Percentiles rank a stretch among this genome's conserved stretches.
Conservation (phyloP, 2,113 vertebrate species). For the Montifringilla adamsi region DNA sequence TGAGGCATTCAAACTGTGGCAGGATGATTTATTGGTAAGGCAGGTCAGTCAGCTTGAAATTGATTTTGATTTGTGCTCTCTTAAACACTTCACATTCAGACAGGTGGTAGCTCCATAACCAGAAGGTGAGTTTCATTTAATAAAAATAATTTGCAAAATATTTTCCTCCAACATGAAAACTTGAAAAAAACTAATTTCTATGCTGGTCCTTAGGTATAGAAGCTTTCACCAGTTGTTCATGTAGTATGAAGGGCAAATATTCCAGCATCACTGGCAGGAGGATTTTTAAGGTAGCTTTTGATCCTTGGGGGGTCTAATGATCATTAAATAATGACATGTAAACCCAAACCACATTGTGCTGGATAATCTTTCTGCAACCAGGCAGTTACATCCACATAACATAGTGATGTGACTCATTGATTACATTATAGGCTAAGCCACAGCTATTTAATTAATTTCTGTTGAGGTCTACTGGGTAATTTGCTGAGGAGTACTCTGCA, state of each 20-base stretch:
- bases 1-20: slow-evolving; percentile 52
- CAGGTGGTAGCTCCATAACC: slow-evolving; percentile 62
- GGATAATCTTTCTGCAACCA: neutral
- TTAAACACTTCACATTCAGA: neutral
- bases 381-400: neutral
- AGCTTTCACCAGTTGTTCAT: slow-evolving; percentile 8
- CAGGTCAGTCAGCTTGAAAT: slow-evolving; percentile 70
- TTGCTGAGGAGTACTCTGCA: neutral
- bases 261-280: neutral
- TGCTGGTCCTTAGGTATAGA: neutral
- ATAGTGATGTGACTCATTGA: slow-evolving; percentile 38
- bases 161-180: slow-evolving; percentile 37
- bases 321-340: slow-evolving; percentile 25
- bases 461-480: slow-evolving; percentile 23
- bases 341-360: slow-evolving; percentile 11
- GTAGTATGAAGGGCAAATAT: neutral
- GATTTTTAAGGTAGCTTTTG: slow-evolving; percentile 15
- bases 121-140: slow-evolving; percentile 10
- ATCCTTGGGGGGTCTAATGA: neutral
- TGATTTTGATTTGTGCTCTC: slow-evolving; percentile 68
- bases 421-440: slow-evolving; percentile 32
- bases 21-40: slow-evolving; percentile 64
- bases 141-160: slow-evolving; percentile 24
- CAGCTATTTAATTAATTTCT: slow-evolving; percentile 48
- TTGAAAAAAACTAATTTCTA: slow-evolving; percentile 41